Evolutionary conservation across 2,797 vertebrate species (phyloP), one percentile per base, ranked within the genome.

Genomic region (Rhynchotus rufescens): DNA sequence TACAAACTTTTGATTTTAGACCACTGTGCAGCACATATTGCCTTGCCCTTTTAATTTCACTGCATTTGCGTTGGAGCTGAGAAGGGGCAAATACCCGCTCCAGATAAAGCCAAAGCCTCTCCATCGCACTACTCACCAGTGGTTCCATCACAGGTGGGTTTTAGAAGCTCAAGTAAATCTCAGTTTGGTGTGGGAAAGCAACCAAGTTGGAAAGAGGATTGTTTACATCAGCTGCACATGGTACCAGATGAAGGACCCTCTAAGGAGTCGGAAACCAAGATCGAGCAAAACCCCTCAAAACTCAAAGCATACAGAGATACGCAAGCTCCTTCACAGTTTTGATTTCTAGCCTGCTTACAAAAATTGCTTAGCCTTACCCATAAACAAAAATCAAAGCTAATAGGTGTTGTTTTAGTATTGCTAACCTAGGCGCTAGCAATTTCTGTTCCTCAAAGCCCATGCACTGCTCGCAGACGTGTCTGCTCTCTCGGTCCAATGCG

Each of bases 1-100:
- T 38, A 40, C 0, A 0, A 64, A 5, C 6, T 42, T 54, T 47
- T 54, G 22, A 6, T 51, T 93, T 80, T 68, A 13, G 61, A 56
- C 5, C 30, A 44, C 2, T 9, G 73, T 10, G 71, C 10, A 4
- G 5, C 28, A 69, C 12, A 2, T 0, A 0, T 13, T 30, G 26
- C 34, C 68, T 54, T 4, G 1, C 15, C 4, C 3, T 47, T 76
- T 54, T 42, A 65, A 52, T 26, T 2, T 1, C 3, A 21, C 10
- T 28, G 14, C 4, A 25, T 32, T 62, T 15, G 8, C n/a, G 69
- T 32, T 3, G 28, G 36, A 89, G 57, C 20, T 56, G 64, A 19
- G 19, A 54, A 34, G 36, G 34, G 34, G 69, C 22, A 4, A 83
- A 56, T n/a, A 76, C 4, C 2, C 38, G 4, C 28, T 3, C 1